Base-by-base conservation (phyloP, 2,797 vertebrate species). In the Ptychobarbus kaznakovi region DNA sequence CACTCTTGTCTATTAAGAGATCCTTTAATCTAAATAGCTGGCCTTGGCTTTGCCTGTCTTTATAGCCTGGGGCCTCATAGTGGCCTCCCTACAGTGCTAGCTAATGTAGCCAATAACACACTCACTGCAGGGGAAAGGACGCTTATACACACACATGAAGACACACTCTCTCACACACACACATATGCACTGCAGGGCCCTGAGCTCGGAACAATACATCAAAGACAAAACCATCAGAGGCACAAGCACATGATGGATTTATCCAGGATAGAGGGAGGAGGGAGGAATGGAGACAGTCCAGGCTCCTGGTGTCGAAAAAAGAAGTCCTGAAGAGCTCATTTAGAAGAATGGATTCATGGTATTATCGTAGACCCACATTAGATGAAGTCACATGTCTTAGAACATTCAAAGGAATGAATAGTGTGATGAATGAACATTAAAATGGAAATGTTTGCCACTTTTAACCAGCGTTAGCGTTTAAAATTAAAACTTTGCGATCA, bases 71-170 rank as follows among this genome's bases (percentile, higher is more conserved):
- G 76, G 87, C 70, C 42, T 84, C 32, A 76, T 78, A 85, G 75
- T 56, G 63, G 84, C 74, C 79, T 80, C 82, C 87, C 84, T 81
- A 81, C 79, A 79, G 87, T 49, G 80, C 70, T 61, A 65, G 86
- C 86, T 89, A 89, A 89, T 86, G 68, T 82, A 79, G 66, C 56
- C 66, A 86, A 79, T 88, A 88, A 86, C 80, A 83, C 88, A 87
- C 76, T 81, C 87, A 28, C 88, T 73, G 75, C 82, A 25, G 84
- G 87, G 16, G 75, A 42, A 86, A 86, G 58, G 82, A 82, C 58
- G 44, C 74, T 65, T 81, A 82, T 56, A 75, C 70, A 68, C 83
- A 75, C 83, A 80, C 69, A 74, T 25, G n/a, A 49, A 40, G 44
- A 44, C 81, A 40, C 12, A 12, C 68, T 58, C 49, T 40, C 83